Conservation (phyloP, 2,888 invertebrate species). For the Chaetogeoica ovagalla region DNA sequence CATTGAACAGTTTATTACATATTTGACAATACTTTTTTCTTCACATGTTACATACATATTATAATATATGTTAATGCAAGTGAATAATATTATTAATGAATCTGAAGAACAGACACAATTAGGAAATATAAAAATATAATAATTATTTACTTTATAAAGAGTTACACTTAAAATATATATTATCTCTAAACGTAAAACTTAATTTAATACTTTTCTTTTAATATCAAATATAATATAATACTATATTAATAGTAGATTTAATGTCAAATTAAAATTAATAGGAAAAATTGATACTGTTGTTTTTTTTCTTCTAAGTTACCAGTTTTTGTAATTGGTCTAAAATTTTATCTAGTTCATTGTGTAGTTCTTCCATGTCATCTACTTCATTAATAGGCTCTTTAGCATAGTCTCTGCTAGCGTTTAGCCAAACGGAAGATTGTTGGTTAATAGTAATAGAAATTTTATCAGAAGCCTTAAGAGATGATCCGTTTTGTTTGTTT, state of each 20-base stretch:
- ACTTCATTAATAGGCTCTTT: constrained; percentile 29
- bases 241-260: not conserved
- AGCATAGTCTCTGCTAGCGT: constrained; percentile 46
- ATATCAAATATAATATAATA: not conserved
- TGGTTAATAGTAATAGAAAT: constrained; percentile 43
- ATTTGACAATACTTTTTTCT: no score
- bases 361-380: constrained; percentile 55
- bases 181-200: no score
- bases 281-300: not conserved
- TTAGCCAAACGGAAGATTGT: constrained; percentile 55
- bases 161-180: no score
- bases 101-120: no score
- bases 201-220: no score
- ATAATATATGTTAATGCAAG: no score
- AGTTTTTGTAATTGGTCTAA: constrained; percentile 72
- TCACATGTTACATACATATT: no score
- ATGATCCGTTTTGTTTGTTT: constrained; percentile 15
- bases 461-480: constrained; percentile 5
- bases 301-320: constrained; percentile 58
- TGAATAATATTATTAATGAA: no score
- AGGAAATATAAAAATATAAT: no score
- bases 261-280: constrained; percentile 23
- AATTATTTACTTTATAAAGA: no score
- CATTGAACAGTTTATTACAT: no score
- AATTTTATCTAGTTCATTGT: constrained; percentile 69